These are phyloP conservation scores for Drosophila colorata DNA, from an alignment of 2,888 invertebrate genomes.

Conservation along the genomic window DNA sequence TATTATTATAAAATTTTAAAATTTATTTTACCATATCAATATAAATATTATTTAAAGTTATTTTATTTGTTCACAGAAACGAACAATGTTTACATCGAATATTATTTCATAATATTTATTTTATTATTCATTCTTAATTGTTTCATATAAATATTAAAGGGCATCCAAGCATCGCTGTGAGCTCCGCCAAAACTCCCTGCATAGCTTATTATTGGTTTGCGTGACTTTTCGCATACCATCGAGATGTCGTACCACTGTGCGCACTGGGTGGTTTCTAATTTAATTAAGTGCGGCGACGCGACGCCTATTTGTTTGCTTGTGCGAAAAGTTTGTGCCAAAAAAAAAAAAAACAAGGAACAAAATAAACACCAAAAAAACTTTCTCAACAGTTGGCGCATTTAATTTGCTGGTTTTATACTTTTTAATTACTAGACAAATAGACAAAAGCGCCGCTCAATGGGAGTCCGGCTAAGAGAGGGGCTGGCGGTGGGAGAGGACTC, in stretches of 20 bases:
- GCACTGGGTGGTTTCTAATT: slow-evolving; percentile 63
- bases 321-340: slow-evolving; percentile 57
- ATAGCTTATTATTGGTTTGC: slow-evolving; percentile 21
- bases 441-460: slow-evolving; percentile 41
- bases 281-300: slow-evolving; percentile 77
- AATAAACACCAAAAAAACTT: slow-evolving; percentile 47
- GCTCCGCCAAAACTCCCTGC: background rate
- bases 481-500: background rate
- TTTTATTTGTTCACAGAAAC: too few species aligned
- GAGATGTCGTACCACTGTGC: slow-evolving; percentile 57
- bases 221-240: slow-evolving; percentile 48
- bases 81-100: too few species aligned
- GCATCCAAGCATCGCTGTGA: background rate
- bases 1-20: too few species aligned
- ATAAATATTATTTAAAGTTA: too few species aligned
- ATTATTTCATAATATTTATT: background rate
- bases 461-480: background rate
- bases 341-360: slow-evolving; percentile 26
- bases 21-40: too few species aligned
- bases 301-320: slow-evolving; percentile 69
- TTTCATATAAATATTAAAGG: slow-evolving; percentile 2
- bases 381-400: slow-evolving; percentile 73
- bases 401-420: slow-evolving; percentile 80
- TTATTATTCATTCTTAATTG: too few species aligned
- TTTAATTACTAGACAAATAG: slow-evolving; percentile 79